Conservation (phyloP, 2,113 vertebrate genomes). For the Gymnobelideus leadbeateri region DNA sequence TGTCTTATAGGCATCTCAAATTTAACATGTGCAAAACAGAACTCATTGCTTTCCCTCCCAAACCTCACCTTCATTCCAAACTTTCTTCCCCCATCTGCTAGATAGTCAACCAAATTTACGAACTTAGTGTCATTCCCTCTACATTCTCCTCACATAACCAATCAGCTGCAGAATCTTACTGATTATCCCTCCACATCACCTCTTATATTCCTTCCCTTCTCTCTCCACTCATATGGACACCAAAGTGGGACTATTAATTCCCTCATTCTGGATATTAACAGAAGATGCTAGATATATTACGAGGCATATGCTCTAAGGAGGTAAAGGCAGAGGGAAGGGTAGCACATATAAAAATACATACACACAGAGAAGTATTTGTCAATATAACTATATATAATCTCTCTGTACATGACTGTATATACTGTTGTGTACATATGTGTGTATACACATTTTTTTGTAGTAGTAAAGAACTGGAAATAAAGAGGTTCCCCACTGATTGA, state of each 20-base stretch:
- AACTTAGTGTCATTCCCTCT: not conserved
- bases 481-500: not conserved
- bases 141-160: not conserved
- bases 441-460: not conserved
- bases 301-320: not conserved
- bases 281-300: not conserved
- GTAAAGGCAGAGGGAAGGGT: not conserved
- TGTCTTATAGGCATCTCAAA: not conserved
- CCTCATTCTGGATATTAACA: not conserved
- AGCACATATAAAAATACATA: not conserved
- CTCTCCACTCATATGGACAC: not conserved
- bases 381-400: not conserved
- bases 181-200: not conserved
- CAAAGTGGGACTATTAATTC: not conserved
- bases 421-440: not conserved
- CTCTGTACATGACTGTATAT: not conserved
- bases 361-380: not conserved
- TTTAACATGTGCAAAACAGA: not conserved
- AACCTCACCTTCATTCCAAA: not conserved
- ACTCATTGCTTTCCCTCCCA: not conserved
- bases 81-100: not conserved
- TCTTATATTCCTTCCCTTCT: not conserved
- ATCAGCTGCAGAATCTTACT: not conserved
- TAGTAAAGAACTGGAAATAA: not conserved
- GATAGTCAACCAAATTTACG: not conserved